Percentiles rank a stretch among this genome's conserved stretches.
phyloP scores from a whole-genome alignment of 2,888 invertebrate species.

The Hedya salicella region DNA sequence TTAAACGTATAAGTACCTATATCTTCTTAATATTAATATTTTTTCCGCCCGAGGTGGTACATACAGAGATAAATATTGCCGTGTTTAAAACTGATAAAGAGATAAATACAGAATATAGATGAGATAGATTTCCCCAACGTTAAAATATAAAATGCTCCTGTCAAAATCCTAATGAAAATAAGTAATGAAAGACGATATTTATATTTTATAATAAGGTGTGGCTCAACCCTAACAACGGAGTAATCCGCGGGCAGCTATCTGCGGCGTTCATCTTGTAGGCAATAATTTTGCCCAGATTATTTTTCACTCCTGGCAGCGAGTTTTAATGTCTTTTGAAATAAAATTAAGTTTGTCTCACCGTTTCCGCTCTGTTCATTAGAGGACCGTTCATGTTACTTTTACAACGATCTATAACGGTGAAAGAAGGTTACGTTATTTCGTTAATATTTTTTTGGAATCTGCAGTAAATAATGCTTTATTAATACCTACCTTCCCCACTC shows the following conservation, averaged over 20 bases:
- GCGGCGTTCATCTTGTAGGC: conserved; percentile 75
- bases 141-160: conserved; percentile 18
- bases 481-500: too few relatives aligned
- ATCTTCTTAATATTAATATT: too few relatives aligned
- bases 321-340: conserved; percentile 81
- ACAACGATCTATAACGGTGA: background rate
- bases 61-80: too few relatives aligned
- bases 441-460: too few relatives aligned
- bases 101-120: background rate
- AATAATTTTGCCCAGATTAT: conserved; percentile 80
- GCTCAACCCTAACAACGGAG: conserved; percentile 45
- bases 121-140: conserved; percentile 10
- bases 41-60: too few relatives aligned
- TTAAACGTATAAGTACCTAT: too few relatives aligned
- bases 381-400: conserved; percentile 31
- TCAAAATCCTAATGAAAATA: conserved; percentile 20
- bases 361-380: conserved; percentile 60
- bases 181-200: conserved; percentile 36
- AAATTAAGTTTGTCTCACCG: conserved; percentile 71
- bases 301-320: conserved; percentile 80
- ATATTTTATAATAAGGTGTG: conserved; percentile 28
- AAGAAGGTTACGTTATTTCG: too few relatives aligned
- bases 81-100: conserved; percentile 2
- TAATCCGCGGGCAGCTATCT: conserved; percentile 70
- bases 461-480: too few relatives aligned